phyloP scores from a whole-genome alignment of 37 sponge, comb jelly and placozoan species.

The Haliclona indistincta region DNA sequence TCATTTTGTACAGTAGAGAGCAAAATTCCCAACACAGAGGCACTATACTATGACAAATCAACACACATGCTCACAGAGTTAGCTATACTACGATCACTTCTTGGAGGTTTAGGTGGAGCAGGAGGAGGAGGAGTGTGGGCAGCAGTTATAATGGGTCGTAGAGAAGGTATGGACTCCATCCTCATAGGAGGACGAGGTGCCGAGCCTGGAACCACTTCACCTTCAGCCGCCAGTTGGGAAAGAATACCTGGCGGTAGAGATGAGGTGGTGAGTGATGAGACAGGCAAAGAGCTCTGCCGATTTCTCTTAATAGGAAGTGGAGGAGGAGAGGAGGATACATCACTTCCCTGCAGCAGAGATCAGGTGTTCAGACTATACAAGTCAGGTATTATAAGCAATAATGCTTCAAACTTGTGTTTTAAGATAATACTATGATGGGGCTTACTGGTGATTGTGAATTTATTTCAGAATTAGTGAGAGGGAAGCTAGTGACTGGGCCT shows the following conservation, averaged over 20 bases:
- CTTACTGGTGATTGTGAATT: neutral
- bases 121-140: conserved; percentile 43
- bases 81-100: neutral
- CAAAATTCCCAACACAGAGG: too few relatives aligned
- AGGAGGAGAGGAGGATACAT: too few relatives aligned
- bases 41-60: too few relatives aligned
- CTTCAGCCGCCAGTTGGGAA: neutral
- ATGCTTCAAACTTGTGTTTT: too few relatives aligned
- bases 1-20: too few relatives aligned
- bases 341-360: too few relatives aligned
- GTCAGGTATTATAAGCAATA: too few relatives aligned
- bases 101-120: conserved; percentile 26
- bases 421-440: too few relatives aligned
- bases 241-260: neutral
- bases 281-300: neutral
- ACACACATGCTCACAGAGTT: neutral
- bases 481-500: neutral
- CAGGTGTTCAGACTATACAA: too few relatives aligned
- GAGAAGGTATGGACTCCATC: conserved; percentile 57
- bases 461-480: neutral
- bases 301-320: conserved; percentile 16
- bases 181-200: conserved; percentile 50
- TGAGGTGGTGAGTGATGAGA: neutral
- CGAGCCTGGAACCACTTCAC: neutral
- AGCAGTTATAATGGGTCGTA: conserved; percentile 8